Evolutionary conservation across 2,113 vertebrate species (phyloP).

Genomic region (Alces alces): DNA sequence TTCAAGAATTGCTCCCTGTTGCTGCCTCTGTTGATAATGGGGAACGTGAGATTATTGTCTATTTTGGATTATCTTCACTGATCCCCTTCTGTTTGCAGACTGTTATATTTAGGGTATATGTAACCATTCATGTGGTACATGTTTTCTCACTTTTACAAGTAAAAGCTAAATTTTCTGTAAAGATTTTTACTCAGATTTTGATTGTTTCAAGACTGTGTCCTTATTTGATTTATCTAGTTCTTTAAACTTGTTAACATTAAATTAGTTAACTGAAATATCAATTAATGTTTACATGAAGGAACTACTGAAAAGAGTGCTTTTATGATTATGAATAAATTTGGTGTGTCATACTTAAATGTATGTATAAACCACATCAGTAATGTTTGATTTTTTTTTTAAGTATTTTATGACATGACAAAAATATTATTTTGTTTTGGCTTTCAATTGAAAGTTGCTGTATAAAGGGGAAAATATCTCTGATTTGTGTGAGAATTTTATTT

Average conservation of each 20-base stretch:
- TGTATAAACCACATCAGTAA: background rate
- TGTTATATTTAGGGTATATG: background rate
- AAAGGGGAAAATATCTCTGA: background rate
- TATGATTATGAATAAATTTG: background rate
- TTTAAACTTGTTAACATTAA: background rate
- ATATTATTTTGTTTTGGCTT: background rate
- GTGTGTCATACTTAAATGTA: background rate
- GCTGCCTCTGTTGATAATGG: background rate
- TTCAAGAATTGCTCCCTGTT: background rate
- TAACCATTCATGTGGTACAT: background rate
- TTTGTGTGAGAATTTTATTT: background rate
- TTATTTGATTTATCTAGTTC: background rate
- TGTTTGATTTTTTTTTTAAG: background rate
- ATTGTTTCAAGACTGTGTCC: background rate
- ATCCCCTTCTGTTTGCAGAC: background rate
- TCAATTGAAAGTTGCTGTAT: background rate
- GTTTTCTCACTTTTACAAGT: background rate
- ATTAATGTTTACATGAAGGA: background rate
- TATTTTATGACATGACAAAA: background rate
- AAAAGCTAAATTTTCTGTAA: background rate
- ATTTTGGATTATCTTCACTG: background rate
- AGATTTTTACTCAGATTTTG: background rate
- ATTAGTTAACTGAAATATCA: background rate
- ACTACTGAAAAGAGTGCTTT: background rate
- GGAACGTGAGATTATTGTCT: background rate